Evolutionary conservation across 1,140 invertebrate species (phyloP), one percentile per base, ranked within the genome.

Genomic region (Habropoda laboriosa): DNA sequence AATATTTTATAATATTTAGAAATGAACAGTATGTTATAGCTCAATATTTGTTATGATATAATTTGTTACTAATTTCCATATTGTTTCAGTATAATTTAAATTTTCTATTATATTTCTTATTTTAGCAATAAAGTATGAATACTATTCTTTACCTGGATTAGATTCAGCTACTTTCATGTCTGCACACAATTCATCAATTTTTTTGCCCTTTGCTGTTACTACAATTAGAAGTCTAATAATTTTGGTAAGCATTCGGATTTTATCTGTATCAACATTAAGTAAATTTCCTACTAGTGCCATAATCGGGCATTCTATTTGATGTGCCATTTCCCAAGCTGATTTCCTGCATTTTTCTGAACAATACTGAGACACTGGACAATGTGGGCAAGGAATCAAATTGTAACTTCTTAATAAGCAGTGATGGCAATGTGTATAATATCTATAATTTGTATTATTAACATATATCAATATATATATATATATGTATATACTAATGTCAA

Each of bases 321-420:
- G 96, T 73, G 93, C 94, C n/a, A 82, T 80, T 21, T 93, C 84
- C 94, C 94, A 95, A 12, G 94, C 94, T 49, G 87, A 76, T 51
- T 87, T 79, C 51, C 90, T 90, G 90, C 96, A 96, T 47, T 93
- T 87, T 51, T 94, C 90, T 66, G 93, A 94, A 84, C 96, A 96
- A 79, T 94, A 95, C 71, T 93, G 90, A 32, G 93, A 92, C 87
- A 92, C 87, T 3, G 93, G 92, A 87, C 94, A 94, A n/a, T 91
- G 45, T 13, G 86, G 35, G 58, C 94, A 94, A 16, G 94, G 91
- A 63, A 93, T 91, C 49, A 96, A 91, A 87, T 95, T 95, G 79
- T 94, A 94, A 88, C 93, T 94, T 87, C 94, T 93, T 38, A 94
- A 93, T 80, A 97, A 94, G 89, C 98, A 99, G 82, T 97, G 94